phyloP scores from a whole-genome alignment of 2,888 invertebrate genomes.

The Polylopha cassiicola region DNA sequence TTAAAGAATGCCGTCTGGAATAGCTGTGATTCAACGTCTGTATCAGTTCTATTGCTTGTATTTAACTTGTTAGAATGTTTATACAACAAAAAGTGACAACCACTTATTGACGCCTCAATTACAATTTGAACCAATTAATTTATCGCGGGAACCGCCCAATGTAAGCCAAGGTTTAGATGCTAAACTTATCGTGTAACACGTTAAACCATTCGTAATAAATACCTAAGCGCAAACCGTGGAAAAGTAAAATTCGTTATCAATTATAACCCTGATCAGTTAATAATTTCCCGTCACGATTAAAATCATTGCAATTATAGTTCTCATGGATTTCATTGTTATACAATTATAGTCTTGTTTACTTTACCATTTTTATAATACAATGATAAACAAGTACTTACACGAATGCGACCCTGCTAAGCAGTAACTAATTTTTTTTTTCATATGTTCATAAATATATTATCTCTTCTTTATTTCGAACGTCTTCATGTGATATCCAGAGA shows the following conservation, averaged over 20 bases:
- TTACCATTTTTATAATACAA: too few species aligned
- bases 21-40: neutral
- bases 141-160: slow-evolving; percentile 50
- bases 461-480: too few species aligned
- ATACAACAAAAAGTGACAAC: slow-evolving; percentile 24
- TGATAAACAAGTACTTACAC: too few species aligned
- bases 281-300: slow-evolving; percentile 24
- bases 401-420: too few species aligned
- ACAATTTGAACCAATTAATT: slow-evolving; percentile 45
- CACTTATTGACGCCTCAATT: slow-evolving; percentile 35
- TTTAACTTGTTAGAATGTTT: slow-evolving; percentile 3
- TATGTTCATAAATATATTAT: too few species aligned
- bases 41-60: neutral
- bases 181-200: slow-evolving; percentile 58
- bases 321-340: slow-evolving; percentile 15
- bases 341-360: neutral
- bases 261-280: slow-evolving; percentile 17
- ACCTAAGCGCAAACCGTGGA: slow-evolving; percentile 5
- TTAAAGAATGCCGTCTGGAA: slow-evolving; percentile 18
- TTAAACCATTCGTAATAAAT: slow-evolving; percentile 20
- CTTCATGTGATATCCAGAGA: too few species aligned
- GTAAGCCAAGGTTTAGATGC: slow-evolving; percentile 64
- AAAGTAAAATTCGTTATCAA: slow-evolving; percentile 18
- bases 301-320: slow-evolving; percentile 24
- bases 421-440: too few species aligned